Evolutionary conservation across 2,888 invertebrate genomes (phyloP), one percentile per base, ranked within the genome.

Genomic region (Muscina levida): DNA sequence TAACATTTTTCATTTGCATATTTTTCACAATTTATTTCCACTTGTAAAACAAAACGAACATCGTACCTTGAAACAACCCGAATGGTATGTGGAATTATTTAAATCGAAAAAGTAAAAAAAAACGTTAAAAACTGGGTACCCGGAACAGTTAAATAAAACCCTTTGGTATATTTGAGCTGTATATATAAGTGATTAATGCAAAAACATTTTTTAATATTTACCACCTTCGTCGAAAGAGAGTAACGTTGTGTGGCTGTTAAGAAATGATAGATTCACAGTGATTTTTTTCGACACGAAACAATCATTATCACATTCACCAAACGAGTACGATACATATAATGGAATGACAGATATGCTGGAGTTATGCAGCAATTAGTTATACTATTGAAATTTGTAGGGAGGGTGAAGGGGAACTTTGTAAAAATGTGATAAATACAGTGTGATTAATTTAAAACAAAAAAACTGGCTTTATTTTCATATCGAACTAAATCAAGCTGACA

Each of bases 1-100:
- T 59, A 42, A 26, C 53, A 77, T 80, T 66, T 80, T 76, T 77
- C 76, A 80, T 80, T 75, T 80, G 72, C 72, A 70, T 65, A 53
- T 73, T 66, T 70, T 39, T 48, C 31, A 48, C 46, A 66, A 66
- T 71, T 44, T 57, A 70, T 44, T 66, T 59, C 17, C 39, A 37
- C 74, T 74, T 71, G 53, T 53, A 53, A 62, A 68, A 77, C 59
- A 53, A 46, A 31, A 44, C 42, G 17, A 39, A 56, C 37, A 78
- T 56, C 59, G 15, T 67, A 66, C 22, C 57, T 68, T 53, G 11
- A 48, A 67, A 62, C 44, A 48, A 17, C 31, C 31, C 17, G 11
- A 31, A n/a, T n/a, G n/a, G n/a, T n/a, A n/a, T n/a, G n/a, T n/a
- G n/a, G n/a, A n/a, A n/a, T n/a, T 4, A 66, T 26, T n/a, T 46